Conservation (phyloP, 53 echinoderm and acorn worm genomes). For the Henricia sp. region DNA sequence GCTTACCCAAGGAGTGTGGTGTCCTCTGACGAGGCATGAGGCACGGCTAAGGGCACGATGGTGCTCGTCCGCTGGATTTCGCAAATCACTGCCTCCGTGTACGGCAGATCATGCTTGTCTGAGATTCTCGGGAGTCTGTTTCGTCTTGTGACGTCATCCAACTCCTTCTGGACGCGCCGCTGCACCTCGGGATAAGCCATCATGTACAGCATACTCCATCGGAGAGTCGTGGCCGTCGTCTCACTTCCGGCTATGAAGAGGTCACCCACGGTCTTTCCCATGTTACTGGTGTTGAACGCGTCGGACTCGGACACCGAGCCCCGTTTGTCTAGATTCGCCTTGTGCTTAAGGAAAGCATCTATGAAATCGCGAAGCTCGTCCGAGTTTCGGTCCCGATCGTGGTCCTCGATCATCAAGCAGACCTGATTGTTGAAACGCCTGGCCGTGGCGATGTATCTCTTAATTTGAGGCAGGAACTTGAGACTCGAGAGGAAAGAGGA, state of each 20-base stretch:
- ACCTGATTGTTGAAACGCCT: neutral
- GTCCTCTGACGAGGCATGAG: slow-evolving; percentile 1
- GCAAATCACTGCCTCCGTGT: slow-evolving; percentile 35
- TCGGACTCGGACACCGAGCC: slow-evolving; percentile 3
- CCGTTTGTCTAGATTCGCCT: neutral
- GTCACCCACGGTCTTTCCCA: slow-evolving; percentile 4
- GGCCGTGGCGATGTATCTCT: neutral
- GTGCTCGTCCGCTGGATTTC: slow-evolving; percentile 19
- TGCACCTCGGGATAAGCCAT: slow-evolving; percentile 34
- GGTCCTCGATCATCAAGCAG: neutral
- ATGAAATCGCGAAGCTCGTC: slow-evolving; percentile 13
- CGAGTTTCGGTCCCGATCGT: neutral
- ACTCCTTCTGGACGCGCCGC: slow-evolving; percentile 14
- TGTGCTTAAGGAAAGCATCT: slow-evolving; percentile 19
- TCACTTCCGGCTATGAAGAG: slow-evolving; percentile 38
- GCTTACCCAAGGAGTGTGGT: slow-evolving; percentile 18
- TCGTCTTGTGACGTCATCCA: slow-evolving; percentile 14
- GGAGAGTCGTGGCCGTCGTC: slow-evolving; percentile 21
- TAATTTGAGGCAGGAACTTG: slow-evolving; percentile 10
- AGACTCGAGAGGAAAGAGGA: slow-evolving; percentile 22
- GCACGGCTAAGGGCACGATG: slow-evolving; percentile 11
- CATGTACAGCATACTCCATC: slow-evolving; percentile 33
- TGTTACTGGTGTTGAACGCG: neutral
- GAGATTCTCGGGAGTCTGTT: slow-evolving; percentile 24
- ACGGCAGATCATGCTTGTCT: slow-evolving; percentile 22